Percentiles rank a stretch among this genome's conserved stretches.
Conservation (phyloP, 2,113 vertebrate genomes). For the Aspidoscelis tigris region DNA sequence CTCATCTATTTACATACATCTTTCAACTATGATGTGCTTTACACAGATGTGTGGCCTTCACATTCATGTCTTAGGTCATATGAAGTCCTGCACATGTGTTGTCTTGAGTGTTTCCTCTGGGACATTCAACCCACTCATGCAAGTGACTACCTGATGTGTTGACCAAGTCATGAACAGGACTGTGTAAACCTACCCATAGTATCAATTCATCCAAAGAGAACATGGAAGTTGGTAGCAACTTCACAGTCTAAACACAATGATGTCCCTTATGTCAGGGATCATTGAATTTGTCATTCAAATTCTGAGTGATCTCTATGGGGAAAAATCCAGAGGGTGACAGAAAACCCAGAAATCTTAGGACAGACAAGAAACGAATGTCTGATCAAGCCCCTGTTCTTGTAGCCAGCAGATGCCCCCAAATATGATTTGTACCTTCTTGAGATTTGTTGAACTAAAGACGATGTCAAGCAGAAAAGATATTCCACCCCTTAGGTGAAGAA, state of each 20-base stretch:
- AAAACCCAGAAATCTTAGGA: not conserved
- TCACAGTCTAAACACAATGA: not conserved
- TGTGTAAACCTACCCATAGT: not conserved
- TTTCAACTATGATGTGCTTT: too few relatives aligned
- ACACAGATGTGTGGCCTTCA: too few relatives aligned
- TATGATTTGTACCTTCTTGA: slow-evolving; percentile 44
- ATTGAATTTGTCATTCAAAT: not conserved
- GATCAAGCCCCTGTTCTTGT: slow-evolving; percentile 47
- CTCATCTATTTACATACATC: too few relatives aligned
- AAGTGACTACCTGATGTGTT: not conserved
- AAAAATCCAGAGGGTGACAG: not conserved
- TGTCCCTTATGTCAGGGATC: not conserved
- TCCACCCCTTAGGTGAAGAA: slow-evolving; percentile 57
- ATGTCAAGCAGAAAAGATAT: slow-evolving; percentile 51
- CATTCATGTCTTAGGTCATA: not conserved
- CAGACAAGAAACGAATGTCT: not conserved
- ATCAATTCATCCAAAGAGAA: not conserved
- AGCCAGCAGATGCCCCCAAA: slow-evolving; percentile 41
- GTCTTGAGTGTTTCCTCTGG: not conserved
- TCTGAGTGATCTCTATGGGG: too few relatives aligned
- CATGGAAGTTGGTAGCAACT: not conserved
- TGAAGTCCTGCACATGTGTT: not conserved
- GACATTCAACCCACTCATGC: not conserved
- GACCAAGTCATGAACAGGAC: not conserved
- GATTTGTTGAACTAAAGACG: slow-evolving; percentile 51